Percentiles rank a stretch among this genome's conserved stretches.
These are phyloP conservation scores for Perca schrenkii DNA, from an alignment of 2,113 vertebrate species.

Conservation along the genomic window DNA sequence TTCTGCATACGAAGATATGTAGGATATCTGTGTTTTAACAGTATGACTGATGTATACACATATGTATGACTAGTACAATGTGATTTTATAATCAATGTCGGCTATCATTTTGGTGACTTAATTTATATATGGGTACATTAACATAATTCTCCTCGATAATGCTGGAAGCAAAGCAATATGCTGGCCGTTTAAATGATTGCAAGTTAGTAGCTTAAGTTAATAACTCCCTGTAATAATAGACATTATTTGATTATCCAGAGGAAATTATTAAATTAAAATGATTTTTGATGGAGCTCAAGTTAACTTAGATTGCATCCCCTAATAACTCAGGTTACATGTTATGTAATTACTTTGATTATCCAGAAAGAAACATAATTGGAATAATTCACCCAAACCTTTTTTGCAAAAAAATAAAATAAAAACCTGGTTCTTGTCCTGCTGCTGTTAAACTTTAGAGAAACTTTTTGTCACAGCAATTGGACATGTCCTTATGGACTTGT, in stretches of 20 bases:
- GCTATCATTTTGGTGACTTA: background rate
- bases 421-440: background rate
- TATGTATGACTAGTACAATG: too few species aligned
- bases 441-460: background rate
- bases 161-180: conserved; percentile 6
- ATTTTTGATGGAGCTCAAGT: background rate
- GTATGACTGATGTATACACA: background rate
- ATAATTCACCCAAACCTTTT: background rate
- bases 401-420: background rate
- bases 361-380: background rate
- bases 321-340: background rate
- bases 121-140: too few species aligned
- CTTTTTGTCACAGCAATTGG: background rate
- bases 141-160: background rate
- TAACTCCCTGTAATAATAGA: background rate
- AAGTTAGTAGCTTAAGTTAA: background rate
- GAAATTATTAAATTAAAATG: background rate
- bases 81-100: background rate
- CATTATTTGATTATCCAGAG: background rate
- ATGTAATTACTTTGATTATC: background rate
- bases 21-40: background rate
- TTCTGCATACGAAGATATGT: background rate
- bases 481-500: conserved; percentile 14
- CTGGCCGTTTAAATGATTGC: background rate
- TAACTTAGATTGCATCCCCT: too few species aligned